Evolutionary conservation across 2,113 vertebrate genomes (phyloP), one percentile per base, ranked within the genome.

Genomic region (Puma concolor): DNA sequence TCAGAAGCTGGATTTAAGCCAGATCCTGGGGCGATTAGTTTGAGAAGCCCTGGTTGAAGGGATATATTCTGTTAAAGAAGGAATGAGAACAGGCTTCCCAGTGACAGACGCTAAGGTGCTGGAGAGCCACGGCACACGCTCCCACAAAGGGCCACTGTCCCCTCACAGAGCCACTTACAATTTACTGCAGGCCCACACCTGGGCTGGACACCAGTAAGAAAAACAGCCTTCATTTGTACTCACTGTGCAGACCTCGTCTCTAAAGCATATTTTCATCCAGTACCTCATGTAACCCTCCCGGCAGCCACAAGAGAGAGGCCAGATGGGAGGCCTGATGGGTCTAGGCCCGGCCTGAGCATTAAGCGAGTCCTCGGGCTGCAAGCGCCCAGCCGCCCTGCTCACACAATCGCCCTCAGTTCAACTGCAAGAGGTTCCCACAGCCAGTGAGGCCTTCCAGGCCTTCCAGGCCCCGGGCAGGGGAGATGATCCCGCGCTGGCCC

Each of bases 111-210:
- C 21, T 0, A 1, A 38, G 71, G 63, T 5, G 36, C 90, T 21
- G 31, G 69, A 63, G 50, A 86, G 81, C 63, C 60, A 23, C 0
- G 48, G 31, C 0, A 1, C 23, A 13, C 57, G 2, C 11, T 38
- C 74, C 87, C 79, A 97, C 96, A 97, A 96, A 97, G 79, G 74
- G 25, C 74, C 36, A 64, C 63, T 92, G 90, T 97, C 76, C 57
- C 31, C 71, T 57, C 19, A 14, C 50, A 54, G 25, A 71, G 17
- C 63, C 80, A 44, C 72, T 44, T 54, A 41, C n/a, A 60, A 85
- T 95, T 92, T 41, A 36, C 52, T 67, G 66, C 5, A 25, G 44
- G 50, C 74, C 93, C 52, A 41, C 80, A 85, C 91, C 90, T 96
- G 85, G 96, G 82, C 17, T 31, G 57, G 74, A 92, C 54, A 67